Evolutionary conservation across 30 jellyfish, hydroid and myxozoan genomes (phyloP).

Genomic region (Nemopilema nomurai): DNA sequence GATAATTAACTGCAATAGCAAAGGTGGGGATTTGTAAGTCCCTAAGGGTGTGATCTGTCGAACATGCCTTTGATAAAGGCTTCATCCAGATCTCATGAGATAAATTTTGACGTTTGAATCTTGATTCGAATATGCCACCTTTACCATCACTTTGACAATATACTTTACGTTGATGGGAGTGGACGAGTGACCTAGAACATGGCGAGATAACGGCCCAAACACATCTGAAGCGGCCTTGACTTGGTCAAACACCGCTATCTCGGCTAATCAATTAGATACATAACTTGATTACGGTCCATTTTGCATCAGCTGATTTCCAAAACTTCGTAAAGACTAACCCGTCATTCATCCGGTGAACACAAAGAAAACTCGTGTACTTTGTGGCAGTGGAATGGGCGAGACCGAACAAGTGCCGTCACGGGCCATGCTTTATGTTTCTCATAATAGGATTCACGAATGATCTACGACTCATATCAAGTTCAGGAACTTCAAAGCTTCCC

Average conservation of each 20-base stretch:
- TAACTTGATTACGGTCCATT: constrained; percentile 15
- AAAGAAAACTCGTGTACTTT: background rate
- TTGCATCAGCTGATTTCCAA: background rate
- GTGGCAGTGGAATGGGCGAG: background rate
- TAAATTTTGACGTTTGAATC: too few species aligned
- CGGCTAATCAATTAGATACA: constrained; percentile 9
- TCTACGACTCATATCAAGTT: too few species aligned
- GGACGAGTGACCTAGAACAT: constrained; percentile 38
- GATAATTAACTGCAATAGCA: too few species aligned
- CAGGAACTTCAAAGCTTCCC: too few species aligned
- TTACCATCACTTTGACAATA: too few species aligned
- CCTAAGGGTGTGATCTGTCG: too few species aligned
- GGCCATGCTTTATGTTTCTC: background rate
- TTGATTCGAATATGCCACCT: too few species aligned
- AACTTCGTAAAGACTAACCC: background rate
- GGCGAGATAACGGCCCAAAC: background rate
- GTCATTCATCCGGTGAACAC: background rate
- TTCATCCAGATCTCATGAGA: too few species aligned
- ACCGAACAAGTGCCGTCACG: background rate
- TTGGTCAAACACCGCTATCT: constrained; percentile 23
- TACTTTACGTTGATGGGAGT: background rate
- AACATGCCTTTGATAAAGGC: too few species aligned
- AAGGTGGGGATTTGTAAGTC: too few species aligned
- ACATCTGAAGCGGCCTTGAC: background rate
- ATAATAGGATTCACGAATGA: background rate